A percentile compares a stretch with the other conserved stretches of the same genome.
Evolutionary conservation across 2,888 invertebrate genomes (phyloP).

Genomic region (Aromia moschata): DNA sequence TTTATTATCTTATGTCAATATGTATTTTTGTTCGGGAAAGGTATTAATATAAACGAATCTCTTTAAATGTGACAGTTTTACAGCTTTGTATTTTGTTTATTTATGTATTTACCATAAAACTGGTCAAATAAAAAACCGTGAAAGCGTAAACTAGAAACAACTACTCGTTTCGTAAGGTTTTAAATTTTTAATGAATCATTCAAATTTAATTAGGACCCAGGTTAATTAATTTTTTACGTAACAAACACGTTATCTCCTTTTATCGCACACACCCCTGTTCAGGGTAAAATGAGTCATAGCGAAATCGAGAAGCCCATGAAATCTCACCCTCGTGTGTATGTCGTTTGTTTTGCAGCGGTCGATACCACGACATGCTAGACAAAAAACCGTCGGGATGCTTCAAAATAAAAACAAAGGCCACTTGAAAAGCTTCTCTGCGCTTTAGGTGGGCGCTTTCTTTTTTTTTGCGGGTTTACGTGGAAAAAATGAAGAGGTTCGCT

Average conservation of each 20-base stretch:
- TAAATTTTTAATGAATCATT: slow-evolving; percentile 2
- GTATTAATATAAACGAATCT: too few species aligned
- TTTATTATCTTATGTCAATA: too few species aligned
- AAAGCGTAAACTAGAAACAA: not conserved
- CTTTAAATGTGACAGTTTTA: slow-evolving; percentile 3
- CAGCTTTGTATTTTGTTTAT: too few species aligned
- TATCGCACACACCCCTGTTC: not conserved
- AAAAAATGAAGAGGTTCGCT: slow-evolving; percentile 8
- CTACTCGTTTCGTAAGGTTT: not conserved
- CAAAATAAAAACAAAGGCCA: slow-evolving; percentile 32
- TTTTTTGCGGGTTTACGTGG: slow-evolving; percentile 1
- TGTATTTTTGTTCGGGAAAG: too few species aligned
- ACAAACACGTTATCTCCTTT: not conserved
- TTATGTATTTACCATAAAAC: too few species aligned
- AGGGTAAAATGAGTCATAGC: slow-evolving; percentile 31
- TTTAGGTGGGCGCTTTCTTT: slow-evolving; percentile 3
- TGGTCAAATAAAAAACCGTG: too few species aligned
- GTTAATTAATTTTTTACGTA: not conserved
- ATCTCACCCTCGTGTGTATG: slow-evolving; percentile 26
- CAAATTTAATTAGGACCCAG: not conserved
- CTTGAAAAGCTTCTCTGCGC: slow-evolving; percentile 33
- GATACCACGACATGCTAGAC: slow-evolving; percentile 16
- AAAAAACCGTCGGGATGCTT: slow-evolving; percentile 26
- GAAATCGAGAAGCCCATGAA: slow-evolving; percentile 25
- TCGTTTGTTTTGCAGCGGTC: slow-evolving; percentile 26